Conservation (phyloP, 2,797 vertebrate species). For the Melanotaenia maccullochi region DNA sequence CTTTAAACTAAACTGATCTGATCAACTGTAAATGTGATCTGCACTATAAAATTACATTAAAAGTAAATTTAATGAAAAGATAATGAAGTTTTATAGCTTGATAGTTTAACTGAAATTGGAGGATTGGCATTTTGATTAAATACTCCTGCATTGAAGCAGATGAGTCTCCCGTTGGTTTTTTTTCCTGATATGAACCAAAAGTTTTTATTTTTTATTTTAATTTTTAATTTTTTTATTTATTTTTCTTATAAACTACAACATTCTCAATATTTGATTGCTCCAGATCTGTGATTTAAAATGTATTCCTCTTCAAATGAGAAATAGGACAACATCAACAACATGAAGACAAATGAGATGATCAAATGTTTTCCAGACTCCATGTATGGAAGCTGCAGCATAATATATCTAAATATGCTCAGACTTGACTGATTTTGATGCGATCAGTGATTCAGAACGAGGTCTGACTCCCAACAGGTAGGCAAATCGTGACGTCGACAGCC, state of each 20-base stretch:
- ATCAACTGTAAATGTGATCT: not conserved
- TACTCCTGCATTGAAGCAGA: too few species aligned
- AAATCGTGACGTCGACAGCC: constrained; percentile 73
- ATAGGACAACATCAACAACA: too few species aligned
- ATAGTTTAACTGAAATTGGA: not conserved
- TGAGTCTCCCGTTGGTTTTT: too few species aligned
- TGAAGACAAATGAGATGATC: not conserved
- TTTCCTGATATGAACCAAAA: too few species aligned
- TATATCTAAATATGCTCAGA: not conserved
- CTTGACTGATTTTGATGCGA: not conserved
- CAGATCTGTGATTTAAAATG: too few species aligned
- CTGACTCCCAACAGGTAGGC: constrained; percentile 75
- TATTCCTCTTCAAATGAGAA: too few species aligned
- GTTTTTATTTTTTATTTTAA: too few species aligned
- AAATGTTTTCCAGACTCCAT: not conserved
- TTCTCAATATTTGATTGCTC: not conserved
- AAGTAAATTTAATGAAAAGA: not conserved
- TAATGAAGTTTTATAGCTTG: not conserved
- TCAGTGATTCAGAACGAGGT: not conserved
- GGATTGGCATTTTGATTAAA: not conserved
- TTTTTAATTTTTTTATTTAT: not conserved
- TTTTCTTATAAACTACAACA: not conserved
- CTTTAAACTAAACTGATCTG: not conserved
- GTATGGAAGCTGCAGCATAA: not conserved
- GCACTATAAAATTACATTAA: not conserved